Percentiles rank a stretch among this genome's conserved stretches.
Conservation (phyloP, 2,113 vertebrate species). For the Lanius ludovicianus region DNA sequence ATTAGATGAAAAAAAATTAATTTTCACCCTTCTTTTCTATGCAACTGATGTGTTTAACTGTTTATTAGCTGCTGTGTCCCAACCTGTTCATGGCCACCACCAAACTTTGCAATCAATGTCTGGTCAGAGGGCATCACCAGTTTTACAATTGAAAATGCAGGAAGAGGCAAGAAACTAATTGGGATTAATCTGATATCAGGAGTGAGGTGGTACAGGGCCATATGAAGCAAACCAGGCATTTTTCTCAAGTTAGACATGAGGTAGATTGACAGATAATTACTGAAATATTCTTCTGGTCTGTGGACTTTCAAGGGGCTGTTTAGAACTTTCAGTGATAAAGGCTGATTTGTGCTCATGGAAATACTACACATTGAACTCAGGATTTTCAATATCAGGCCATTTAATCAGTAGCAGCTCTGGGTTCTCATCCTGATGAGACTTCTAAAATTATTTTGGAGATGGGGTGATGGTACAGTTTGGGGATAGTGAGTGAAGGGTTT, state of each 20-base stretch:
- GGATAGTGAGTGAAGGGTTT: neutral
- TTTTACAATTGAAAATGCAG: neutral
- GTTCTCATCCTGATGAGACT: neutral
- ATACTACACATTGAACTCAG: neutral
- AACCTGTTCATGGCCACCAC: neutral
- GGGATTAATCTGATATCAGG: neutral
- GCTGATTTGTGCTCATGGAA: neutral
- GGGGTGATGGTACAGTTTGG: accelerated
- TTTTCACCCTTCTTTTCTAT: neutral
- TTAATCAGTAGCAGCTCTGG: neutral
- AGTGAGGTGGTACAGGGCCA: neutral
- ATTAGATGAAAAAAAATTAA: neutral
- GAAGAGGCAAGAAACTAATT: neutral
- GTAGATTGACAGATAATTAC: neutral
- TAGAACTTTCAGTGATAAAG: neutral
- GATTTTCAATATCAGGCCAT: neutral
- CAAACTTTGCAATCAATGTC: accelerated
- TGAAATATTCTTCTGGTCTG: neutral
- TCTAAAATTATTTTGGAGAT: neutral
- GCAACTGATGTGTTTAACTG: neutral
- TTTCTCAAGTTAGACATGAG: neutral
- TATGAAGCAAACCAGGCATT: neutral
- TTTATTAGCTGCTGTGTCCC: neutral
- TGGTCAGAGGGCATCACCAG: neutral
- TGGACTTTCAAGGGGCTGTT: neutral